These are phyloP conservation scores for Plagodis dolabraria DNA, from an alignment of 2,888 invertebrate species.

Conservation along the genomic window DNA sequence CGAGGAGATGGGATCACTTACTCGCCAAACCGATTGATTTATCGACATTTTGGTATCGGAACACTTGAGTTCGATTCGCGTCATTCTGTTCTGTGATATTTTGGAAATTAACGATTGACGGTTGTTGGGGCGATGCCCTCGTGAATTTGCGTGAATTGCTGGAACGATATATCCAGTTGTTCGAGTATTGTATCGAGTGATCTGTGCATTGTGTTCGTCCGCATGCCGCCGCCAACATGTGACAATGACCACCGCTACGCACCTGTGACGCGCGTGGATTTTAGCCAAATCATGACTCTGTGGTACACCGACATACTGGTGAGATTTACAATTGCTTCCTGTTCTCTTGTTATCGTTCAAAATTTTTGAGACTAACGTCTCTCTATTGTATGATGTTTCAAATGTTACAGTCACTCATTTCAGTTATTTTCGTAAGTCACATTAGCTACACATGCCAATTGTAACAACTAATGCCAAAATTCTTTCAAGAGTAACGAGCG, in stretches of 20 bases:
- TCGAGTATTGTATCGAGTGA: constrained; percentile 49
- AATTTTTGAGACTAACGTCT: not conserved
- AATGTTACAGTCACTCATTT: constrained; percentile 13
- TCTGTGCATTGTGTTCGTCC: constrained; percentile 58
- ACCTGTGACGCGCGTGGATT: constrained; percentile 74
- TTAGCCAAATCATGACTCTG: constrained; percentile 80
- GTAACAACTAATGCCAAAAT: constrained; percentile 20
- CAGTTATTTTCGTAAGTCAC: constrained; percentile 22
- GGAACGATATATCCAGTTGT: constrained; percentile 40
- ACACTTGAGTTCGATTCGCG: constrained; percentile 44
- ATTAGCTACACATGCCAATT: constrained; percentile 21
- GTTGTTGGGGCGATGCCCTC: constrained; percentile 57
- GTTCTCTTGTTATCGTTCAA: constrained; percentile 5
- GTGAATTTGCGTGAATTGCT: constrained; percentile 48
- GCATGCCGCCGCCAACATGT: constrained; percentile 58
- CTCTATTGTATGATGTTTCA: not conserved
- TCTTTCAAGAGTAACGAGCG: not conserved
- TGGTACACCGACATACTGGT: constrained; percentile 83
- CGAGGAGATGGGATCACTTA: constrained; percentile 40
- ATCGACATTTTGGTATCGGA: constrained; percentile 41
- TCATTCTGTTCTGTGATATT: constrained; percentile 51
- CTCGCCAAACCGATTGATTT: constrained; percentile 45
- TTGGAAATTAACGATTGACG: constrained; percentile 53
- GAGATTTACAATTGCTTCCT: constrained; percentile 49
- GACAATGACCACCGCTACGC: constrained; percentile 72